Percentiles rank a stretch among this genome's conserved stretches.
phyloP scores from a whole-genome alignment of 30 jellyfish, hydroid and myxozoan species.

The Cassiopea xamachana region DNA sequence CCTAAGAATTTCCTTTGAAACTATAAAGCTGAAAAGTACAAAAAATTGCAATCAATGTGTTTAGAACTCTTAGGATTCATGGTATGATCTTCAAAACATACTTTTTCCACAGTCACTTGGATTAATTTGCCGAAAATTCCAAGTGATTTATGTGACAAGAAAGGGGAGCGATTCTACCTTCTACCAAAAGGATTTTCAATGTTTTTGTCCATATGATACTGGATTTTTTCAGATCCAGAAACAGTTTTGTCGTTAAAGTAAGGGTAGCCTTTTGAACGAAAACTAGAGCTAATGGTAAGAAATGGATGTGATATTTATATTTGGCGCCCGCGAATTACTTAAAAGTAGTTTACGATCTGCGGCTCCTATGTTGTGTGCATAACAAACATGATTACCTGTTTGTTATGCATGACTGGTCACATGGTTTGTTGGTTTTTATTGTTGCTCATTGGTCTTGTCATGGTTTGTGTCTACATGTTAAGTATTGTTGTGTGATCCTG shows the following conservation, averaged over 20 bases:
- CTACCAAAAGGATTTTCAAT: neutral
- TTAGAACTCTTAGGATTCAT: neutral
- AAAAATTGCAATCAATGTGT: slow-evolving; percentile 11
- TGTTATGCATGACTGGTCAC: too few species aligned
- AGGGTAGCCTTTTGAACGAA: too few species aligned
- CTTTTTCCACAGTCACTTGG: slow-evolving; percentile 23
- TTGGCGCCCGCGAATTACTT: too few species aligned
- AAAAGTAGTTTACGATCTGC: neutral
- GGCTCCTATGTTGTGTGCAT: too few species aligned
- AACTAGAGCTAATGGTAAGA: too few species aligned
- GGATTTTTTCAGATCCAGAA: neutral
- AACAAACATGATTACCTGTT: too few species aligned
- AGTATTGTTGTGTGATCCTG: too few species aligned
- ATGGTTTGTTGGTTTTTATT: too few species aligned
- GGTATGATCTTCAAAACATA: slow-evolving; percentile 19
- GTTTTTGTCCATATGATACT: neutral
- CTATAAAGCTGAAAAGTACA: slow-evolving; percentile 13
- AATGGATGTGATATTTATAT: too few species aligned
- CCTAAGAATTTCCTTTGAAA: slow-evolving; percentile 21
- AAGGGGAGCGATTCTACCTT: slow-evolving; percentile 26
- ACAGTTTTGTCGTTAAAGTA: too few species aligned
- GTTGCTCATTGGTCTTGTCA: too few species aligned
- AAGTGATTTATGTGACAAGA: slow-evolving; percentile 8
- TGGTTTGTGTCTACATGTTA: too few species aligned
- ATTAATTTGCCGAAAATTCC: neutral